These are phyloP conservation scores for Lepeophtheirus salmonis DNA, from an alignment of 1,140 invertebrate genomes.

Conservation along the genomic window DNA sequence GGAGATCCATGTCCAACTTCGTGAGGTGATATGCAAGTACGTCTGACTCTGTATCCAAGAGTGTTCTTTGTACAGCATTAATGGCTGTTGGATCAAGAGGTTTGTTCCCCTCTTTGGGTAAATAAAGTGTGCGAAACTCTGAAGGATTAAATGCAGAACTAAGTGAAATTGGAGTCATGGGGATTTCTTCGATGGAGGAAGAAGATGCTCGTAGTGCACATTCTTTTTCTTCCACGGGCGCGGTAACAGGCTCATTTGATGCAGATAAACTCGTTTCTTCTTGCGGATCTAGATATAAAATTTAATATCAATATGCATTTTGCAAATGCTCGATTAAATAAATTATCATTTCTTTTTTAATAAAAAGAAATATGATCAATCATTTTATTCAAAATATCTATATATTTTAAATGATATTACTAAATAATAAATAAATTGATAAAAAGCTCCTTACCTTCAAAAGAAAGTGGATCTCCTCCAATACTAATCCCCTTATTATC, in stretches of 20 bases:
- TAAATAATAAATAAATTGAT: too few species aligned
- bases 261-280: neutral
- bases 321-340: too few species aligned
- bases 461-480: too few species aligned
- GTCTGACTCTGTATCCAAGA: neutral
- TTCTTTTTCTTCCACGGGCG: neutral
- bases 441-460: too few species aligned
- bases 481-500: too few species aligned
- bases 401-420: too few species aligned
- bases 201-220: neutral
- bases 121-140: neutral
- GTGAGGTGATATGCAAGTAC: conserved; percentile 4
- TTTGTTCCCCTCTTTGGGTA: conserved; percentile 6
- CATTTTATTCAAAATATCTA: too few species aligned
- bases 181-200: neutral
- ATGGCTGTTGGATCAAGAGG: conserved; percentile 4
- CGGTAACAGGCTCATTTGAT: neutral
- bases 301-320: too few species aligned
- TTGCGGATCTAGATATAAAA: too few species aligned
- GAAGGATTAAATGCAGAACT: neutral
- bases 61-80: neutral
- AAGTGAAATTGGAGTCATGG: neutral
- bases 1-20: conserved; percentile 5
- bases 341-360: too few species aligned
- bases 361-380: too few species aligned